Percentiles rank a stretch among this genome's conserved stretches.
Evolutionary conservation across 2,888 invertebrate genomes (phyloP).

Genomic region (Pristionchus japonicus): DNA sequence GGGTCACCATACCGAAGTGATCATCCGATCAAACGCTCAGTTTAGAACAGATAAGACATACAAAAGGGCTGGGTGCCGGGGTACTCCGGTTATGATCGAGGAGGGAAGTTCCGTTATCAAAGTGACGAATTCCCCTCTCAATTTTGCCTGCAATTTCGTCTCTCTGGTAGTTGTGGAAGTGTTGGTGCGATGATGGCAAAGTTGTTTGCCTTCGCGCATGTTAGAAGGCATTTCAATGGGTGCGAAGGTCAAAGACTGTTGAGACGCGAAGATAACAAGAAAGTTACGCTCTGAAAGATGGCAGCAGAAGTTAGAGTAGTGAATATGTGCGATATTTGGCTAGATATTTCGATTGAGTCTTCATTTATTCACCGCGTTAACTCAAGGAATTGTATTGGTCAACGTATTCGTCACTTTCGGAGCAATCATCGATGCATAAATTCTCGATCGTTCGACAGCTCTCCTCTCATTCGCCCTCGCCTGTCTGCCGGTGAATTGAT

Average conservation of each 20-base stretch:
- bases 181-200: background rate
- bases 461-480: no score
- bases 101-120: background rate
- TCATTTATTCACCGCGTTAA: no score
- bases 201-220: background rate
- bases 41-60: background rate
- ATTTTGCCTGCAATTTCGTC: background rate
- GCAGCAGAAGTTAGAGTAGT: no score
- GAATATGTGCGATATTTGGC: no score
- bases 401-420: no score
- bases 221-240: background rate
- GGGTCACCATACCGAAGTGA: no score
- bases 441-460: no score
- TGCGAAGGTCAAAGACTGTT: background rate
- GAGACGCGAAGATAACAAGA: background rate
- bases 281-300: no score
- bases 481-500: no score
- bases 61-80: background rate
- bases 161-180: background rate
- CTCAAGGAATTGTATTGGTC: no score
- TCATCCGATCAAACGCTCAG: background rate
- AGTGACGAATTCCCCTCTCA: background rate
- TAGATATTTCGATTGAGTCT: no score
- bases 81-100: background rate
- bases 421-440: no score